A percentile compares a stretch with the other conserved stretches of the same genome.
Conservation (phyloP, 2,888 invertebrate species). For the Hymenopus coronatus region DNA sequence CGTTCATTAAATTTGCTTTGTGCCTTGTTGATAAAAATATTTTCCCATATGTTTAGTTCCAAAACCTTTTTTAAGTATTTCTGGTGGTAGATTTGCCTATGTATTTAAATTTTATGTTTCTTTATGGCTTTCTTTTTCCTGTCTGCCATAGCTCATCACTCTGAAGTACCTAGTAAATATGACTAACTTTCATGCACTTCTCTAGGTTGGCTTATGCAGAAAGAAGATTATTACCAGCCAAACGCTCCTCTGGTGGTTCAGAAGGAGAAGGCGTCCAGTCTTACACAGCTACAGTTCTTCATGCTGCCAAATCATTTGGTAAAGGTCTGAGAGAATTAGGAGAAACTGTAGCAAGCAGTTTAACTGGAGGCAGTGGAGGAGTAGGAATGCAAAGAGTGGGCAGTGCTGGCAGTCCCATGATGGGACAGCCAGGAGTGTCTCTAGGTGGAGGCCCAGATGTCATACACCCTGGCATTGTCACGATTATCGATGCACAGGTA, state of each 20-base stretch:
- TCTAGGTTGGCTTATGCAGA: conserved; percentile 63
- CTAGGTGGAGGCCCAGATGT: conserved; percentile 46
- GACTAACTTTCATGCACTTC: not conserved
- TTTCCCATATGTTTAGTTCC: no score
- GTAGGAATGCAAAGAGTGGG: conserved; percentile 7
- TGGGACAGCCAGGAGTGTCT: not conserved
- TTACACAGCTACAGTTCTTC: conserved; percentile 85
- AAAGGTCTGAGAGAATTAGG: conserved; percentile 87
- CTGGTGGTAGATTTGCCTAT: no score
- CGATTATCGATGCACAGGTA: conserved; percentile 81
- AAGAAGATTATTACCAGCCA: conserved; percentile 73
- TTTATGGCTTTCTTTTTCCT: no score
- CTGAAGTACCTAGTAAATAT: conserved; percentile 60
- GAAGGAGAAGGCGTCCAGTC: conserved; percentile 72
- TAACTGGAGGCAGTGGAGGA: conserved; percentile 59
- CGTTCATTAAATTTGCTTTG: no score
- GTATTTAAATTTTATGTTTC: no score
- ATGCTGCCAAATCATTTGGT: conserved; percentile 91
- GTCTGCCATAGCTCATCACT: no score
- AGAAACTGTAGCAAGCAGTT: conserved; percentile 86
- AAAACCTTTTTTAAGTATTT: no score
- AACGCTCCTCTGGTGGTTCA: conserved; percentile 69
- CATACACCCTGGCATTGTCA: conserved; percentile 84
- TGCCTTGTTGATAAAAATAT: no score
- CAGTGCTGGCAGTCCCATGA: conserved; percentile 25